Conservation (phyloP, 2,113 vertebrate genomes). For the Cynopterus brachyotis region DNA sequence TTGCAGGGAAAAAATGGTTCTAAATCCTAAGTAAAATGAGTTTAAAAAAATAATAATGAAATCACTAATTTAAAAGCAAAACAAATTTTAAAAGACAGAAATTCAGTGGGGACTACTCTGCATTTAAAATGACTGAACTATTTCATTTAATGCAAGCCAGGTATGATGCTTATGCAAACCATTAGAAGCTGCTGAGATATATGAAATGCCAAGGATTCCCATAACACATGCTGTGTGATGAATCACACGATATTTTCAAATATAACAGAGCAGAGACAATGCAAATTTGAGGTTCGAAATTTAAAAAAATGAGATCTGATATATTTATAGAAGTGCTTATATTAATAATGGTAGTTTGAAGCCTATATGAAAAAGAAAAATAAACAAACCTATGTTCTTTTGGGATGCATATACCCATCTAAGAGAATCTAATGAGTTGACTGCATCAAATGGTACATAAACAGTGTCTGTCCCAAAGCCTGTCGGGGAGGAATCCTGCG, state of each 20-base stretch:
- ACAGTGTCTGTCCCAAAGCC: neutral
- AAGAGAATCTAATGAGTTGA: neutral
- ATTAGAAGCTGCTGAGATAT: neutral
- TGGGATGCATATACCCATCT: neutral
- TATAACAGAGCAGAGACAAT: slow-evolving; percentile 31
- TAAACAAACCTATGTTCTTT: neutral
- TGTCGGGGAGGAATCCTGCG: neutral
- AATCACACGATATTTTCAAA: neutral
- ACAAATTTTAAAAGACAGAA: slow-evolving; percentile 25
- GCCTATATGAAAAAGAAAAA: neutral
- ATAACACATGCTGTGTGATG: neutral
- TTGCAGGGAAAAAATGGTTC: neutral
- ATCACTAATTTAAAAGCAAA: slow-evolving; percentile 33
- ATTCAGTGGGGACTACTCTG: neutral
- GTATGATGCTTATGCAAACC: neutral
- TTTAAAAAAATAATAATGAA: slow-evolving; percentile 50
- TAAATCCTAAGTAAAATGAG: neutral
- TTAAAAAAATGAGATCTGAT: neutral
- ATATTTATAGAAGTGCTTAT: neutral
- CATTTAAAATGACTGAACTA: slow-evolving; percentile 39
- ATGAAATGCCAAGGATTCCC: slow-evolving; percentile 29
- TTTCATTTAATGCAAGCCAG: slow-evolving; percentile 11
- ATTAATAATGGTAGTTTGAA: slow-evolving; percentile 26
- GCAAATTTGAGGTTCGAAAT: slow-evolving; percentile 16
- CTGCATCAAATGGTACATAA: neutral